These are phyloP conservation scores for Pomatostomus ruficeps DNA, from an alignment of 2,113 vertebrate genomes.

Conservation along the genomic window DNA sequence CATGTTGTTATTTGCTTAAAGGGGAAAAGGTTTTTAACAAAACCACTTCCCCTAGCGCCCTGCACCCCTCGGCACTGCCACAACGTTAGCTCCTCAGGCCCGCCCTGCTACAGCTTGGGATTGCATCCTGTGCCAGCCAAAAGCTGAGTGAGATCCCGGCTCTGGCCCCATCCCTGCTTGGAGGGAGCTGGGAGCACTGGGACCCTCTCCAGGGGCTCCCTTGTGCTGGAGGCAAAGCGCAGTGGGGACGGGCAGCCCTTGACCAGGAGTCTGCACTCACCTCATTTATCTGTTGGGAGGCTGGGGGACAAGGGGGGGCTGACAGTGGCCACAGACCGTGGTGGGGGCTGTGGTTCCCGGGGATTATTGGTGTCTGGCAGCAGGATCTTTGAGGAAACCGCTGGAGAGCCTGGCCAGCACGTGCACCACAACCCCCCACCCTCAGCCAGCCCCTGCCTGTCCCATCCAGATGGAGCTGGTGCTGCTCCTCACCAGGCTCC, in stretches of 20 bases:
- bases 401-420: background rate
- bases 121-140: background rate
- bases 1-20: constrained; percentile 5
- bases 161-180: background rate
- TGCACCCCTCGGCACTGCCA: background rate
- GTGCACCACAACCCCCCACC: background rate
- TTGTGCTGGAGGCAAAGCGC: fast-evolving
- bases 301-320: background rate
- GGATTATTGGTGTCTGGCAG: background rate
- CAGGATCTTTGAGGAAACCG: background rate
- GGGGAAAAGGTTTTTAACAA: background rate
- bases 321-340: fast-evolving
- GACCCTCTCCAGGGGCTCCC: background rate
- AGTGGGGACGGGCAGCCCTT: background rate
- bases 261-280: background rate
- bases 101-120: fast-evolving
- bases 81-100: background rate
- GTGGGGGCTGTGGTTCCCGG: background rate
- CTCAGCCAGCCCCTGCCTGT: background rate
- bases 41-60: background rate
- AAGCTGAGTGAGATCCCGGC: background rate
- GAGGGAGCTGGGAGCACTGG: background rate
- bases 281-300: background rate
- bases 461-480: constrained; percentile 29
- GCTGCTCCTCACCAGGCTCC: background rate